A percentile compares a stretch with the other conserved stretches of the same genome.
phyloP scores from a whole-genome alignment of 2,797 vertebrate species.

The Sebastes diploproa region DNA sequence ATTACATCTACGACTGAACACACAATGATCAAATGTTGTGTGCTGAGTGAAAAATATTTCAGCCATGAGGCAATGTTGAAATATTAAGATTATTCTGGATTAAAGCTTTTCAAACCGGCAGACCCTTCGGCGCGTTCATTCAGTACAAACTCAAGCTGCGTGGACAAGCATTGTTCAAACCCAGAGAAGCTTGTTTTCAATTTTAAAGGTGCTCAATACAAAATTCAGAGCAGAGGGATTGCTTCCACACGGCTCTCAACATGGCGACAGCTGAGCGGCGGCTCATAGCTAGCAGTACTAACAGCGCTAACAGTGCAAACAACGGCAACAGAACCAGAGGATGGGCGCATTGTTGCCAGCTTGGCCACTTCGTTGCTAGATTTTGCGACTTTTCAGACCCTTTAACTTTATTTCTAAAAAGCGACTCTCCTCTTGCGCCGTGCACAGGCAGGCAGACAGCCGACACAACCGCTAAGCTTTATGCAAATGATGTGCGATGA shows the following conservation, averaged over 20 bases:
- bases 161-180: background rate
- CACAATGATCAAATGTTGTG: conserved; percentile 47
- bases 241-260: background rate
- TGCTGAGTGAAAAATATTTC: conserved; percentile 36
- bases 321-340: too few species aligned
- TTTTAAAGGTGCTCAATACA: background rate
- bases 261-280: background rate
- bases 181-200: background rate
- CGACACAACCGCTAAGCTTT: too few species aligned
- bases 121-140: background rate
- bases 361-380: too few species aligned
- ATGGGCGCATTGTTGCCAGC: too few species aligned
- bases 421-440: too few species aligned
- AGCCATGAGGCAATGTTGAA: conserved; percentile 22
- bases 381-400: too few species aligned
- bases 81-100: conserved; percentile 42
- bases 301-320: too few species aligned
- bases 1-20: conserved; percentile 55
- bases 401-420: too few species aligned
- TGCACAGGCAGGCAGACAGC: too few species aligned
- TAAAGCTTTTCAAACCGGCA: conserved; percentile 2
- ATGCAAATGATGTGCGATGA: too few species aligned
- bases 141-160: background rate
- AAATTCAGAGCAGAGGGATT: background rate
- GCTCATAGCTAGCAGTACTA: too few species aligned